A percentile compares a stretch with the other conserved stretches of the same genome.
phyloP scores from a whole-genome alignment of 2,888 invertebrate genomes.

The Chaetoderma sp. region DNA sequence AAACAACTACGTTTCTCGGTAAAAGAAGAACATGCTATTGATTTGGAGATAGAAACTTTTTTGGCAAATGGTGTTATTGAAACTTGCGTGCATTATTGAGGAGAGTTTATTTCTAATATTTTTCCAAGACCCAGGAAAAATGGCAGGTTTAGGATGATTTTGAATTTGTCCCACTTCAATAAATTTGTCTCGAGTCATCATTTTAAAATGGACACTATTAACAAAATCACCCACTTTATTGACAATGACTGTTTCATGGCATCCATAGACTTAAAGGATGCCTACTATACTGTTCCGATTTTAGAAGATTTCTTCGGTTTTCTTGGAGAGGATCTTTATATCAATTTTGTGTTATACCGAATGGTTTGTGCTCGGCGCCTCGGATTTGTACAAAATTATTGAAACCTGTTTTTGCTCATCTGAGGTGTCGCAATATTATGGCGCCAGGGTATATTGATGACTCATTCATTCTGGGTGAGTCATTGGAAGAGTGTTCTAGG shows the following conservation, averaged over 20 bases:
- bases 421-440: not conserved
- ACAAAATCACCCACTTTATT: not conserved
- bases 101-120: slow-evolving; percentile 11
- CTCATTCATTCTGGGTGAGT: not conserved
- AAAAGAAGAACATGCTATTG: too few relatives aligned
- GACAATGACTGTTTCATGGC: slow-evolving; percentile 1
- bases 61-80: too few relatives aligned
- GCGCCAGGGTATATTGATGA: slow-evolving; percentile 10
- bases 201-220: slow-evolving; percentile 16
- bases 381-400: slow-evolving; percentile 5
- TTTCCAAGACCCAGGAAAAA: slow-evolving; percentile 7
- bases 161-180: slow-evolving; percentile 11
- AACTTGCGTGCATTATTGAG: not conserved
- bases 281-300: slow-evolving; percentile 9
- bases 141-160: not conserved
- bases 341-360: slow-evolving; percentile 8
- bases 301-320: slow-evolving; percentile 8
- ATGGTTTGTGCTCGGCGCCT: slow-evolving; percentile 9
- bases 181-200: not conserved
- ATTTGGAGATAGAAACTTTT: too few relatives aligned
- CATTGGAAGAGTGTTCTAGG: not conserved
- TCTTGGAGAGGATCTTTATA: slow-evolving; percentile 3
- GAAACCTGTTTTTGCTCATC: not conserved
- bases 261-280: slow-evolving; percentile 13
- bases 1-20: too few relatives aligned